Conservation (phyloP, 2,797 vertebrate species). For the Cynodonichthys magdalenae region DNA sequence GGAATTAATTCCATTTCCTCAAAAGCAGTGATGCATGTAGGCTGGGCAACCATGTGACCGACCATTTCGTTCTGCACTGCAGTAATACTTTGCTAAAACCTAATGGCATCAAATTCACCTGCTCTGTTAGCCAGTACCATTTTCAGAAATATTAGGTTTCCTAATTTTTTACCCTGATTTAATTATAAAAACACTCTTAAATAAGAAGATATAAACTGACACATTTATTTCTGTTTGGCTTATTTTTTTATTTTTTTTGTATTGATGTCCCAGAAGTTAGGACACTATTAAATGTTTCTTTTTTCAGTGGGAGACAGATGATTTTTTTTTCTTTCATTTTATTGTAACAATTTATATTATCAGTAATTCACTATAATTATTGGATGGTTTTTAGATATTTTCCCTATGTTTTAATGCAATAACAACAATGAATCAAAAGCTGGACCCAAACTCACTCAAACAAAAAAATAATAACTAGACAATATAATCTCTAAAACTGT, state of each 20-base stretch:
- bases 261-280: too few relatives aligned
- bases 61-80: slow-evolving; percentile 45
- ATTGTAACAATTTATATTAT: too few relatives aligned
- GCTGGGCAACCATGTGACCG: slow-evolving; percentile 26
- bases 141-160: not conserved
- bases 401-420: not conserved
- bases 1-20: slow-evolving; percentile 35
- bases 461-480: not conserved
- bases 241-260: too few relatives aligned
- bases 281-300: too few relatives aligned
- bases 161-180: not conserved
- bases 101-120: slow-evolving; percentile 35
- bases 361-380: not conserved
- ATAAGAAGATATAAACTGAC: too few relatives aligned
- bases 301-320: too few relatives aligned
- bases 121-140: slow-evolving; percentile 18
- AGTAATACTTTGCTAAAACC: slow-evolving; percentile 31
- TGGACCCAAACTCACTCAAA: not conserved
- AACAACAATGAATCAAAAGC: not conserved
- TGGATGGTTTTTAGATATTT: not conserved
- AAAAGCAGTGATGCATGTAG: slow-evolving; percentile 22
- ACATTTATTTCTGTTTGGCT: too few relatives aligned
- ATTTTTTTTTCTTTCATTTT: too few relatives aligned
- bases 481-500: not conserved
- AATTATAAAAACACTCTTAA: not conserved